Conservation (phyloP, 2,888 invertebrate genomes). For the Cerceris ruficornis region DNA sequence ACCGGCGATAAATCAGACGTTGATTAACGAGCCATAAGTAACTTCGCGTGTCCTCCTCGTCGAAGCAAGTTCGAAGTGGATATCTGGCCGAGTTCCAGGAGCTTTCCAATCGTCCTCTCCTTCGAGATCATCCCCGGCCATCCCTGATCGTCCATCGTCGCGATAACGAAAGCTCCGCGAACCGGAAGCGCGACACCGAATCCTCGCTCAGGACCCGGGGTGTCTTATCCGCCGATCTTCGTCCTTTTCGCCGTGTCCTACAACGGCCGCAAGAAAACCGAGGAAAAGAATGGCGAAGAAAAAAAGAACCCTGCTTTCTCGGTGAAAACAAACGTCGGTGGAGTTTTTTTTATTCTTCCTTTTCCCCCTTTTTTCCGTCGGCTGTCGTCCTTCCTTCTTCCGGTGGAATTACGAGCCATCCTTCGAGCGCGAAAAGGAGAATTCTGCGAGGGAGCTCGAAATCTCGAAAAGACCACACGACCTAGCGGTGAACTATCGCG, state of each 20-base stretch:
- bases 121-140: constrained; percentile 35
- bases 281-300: background rate
- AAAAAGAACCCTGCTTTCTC: background rate
- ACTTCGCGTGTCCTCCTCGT: constrained; percentile 42
- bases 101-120: constrained; percentile 52
- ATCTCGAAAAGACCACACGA: constrained; percentile 53
- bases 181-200: constrained; percentile 29
- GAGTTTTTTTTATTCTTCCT: background rate
- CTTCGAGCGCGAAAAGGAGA: background rate
- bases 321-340: background rate
- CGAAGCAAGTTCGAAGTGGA: constrained; percentile 33
- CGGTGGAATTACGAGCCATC: background rate
- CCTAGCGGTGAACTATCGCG: constrained; percentile 53
- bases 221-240: background rate
- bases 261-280: background rate
- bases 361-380: background rate
- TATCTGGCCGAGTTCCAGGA: constrained; percentile 65
- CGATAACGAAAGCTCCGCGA: constrained; percentile 49
- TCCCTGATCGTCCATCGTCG: constrained; percentile 44
- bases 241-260: background rate
- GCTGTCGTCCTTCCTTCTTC: background rate
- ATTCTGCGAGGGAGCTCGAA: constrained; percentile 22
- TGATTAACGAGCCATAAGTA: constrained; percentile 58
- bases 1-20: constrained; percentile 53
- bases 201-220: background rate